Evolutionary conservation across 2,113 vertebrate species (phyloP), one percentile per base, ranked within the genome.

Genomic region (Lucifuga dentata): DNA sequence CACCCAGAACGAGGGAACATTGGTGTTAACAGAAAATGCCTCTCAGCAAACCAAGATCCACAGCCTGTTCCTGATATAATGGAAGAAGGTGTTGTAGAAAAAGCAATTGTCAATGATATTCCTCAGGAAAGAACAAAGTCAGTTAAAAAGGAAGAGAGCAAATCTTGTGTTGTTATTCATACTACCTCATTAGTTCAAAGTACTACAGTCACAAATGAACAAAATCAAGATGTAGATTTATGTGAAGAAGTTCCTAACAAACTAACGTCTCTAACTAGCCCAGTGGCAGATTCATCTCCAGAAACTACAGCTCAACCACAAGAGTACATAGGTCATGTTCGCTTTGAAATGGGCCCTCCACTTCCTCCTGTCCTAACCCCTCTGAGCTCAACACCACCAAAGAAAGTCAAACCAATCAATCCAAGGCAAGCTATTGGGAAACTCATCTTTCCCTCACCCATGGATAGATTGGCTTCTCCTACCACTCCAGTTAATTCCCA

Each of bases 261-360:
- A 61, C 36, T 1, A n/a, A 11, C n/a, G 36, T 15, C 5, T 12
- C 5, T 50, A 24, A 72, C 43, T 3, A 52, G 35, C 33, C 70
- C 86, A 17, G 45, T 83, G 2, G 26, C 82, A 24, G 32, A 78
- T 29, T 81, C 81, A 41, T 76, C 72, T 43, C 81, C 88, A 20
- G 86, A 90, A 46, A 64, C 85, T 6, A 72, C 86, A 29, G 41
- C 59, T 16, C 85, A 87, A n/a, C 45, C 87, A 0, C 48, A 89
- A 0, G 92, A 95, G 50, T 88, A 68, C 0, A 86, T 98, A 32
- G 89, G 84, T 45, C 87, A 90, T 59, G 93, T 97, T 16, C 91
- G 91, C 36, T 86, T 88, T 58, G 95, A 96, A 82, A 93, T 99
- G 91, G 98, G 98, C 6, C 93, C 93, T 3, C 96, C 97, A 0